phyloP scores from a whole-genome alignment of 2,797 vertebrate species.

The Lophius americanus region DNA sequence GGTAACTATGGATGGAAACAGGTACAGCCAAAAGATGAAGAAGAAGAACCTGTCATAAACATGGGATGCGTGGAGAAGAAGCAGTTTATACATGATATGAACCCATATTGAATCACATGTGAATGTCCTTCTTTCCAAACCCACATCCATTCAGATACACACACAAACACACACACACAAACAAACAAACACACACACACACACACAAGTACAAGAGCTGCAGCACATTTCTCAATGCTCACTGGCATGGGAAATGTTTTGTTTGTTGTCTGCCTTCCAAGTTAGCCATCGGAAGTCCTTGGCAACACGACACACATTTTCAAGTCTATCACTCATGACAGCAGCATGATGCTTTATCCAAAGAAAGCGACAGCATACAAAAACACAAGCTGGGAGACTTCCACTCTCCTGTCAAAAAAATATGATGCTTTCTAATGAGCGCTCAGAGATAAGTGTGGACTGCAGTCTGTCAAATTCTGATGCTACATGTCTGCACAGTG shows the following conservation, averaged over 20 bases:
- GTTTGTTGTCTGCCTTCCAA: slow-evolving; percentile 31
- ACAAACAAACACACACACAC: not conserved
- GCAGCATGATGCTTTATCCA: slow-evolving; percentile 24
- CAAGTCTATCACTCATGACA: slow-evolving; percentile 33
- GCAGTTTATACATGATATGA: not conserved
- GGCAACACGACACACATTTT: slow-evolving; percentile 42
- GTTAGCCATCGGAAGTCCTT: slow-evolving; percentile 50
- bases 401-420: slow-evolving; percentile 28
- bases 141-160: not conserved
- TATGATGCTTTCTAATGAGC: slow-evolving; percentile 25
- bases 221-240: slow-evolving; percentile 10
- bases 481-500: not conserved
- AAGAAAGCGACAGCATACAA: slow-evolving; percentile 26
- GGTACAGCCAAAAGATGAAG: no score
- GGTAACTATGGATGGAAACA: no score
- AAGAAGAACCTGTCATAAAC: no score
- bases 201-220: not conserved
- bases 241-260: slow-evolving; percentile 17
- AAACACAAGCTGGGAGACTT: slow-evolving; percentile 22
- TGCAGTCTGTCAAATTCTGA: slow-evolving; percentile 32
- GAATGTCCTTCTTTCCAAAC: not conserved
- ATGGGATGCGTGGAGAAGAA: no score
- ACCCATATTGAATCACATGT: not conserved
- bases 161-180: not conserved
- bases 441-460: not conserved